phyloP scores from a whole-genome alignment of 2,888 invertebrate genomes.

The Yponomeuta cagnagella region DNA sequence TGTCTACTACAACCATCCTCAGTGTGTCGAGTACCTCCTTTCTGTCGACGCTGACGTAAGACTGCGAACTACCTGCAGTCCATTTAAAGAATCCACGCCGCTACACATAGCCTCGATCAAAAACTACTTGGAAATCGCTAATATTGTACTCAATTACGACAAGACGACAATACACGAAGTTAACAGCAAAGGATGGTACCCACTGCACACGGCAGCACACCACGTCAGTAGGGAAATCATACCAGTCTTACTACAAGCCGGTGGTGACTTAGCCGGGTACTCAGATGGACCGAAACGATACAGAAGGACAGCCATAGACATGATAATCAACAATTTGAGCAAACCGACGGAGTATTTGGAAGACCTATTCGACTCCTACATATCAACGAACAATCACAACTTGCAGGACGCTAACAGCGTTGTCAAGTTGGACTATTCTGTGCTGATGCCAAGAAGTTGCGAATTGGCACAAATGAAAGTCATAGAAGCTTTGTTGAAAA shows the following conservation, averaged over 20 bases:
- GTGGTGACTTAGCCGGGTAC: constrained; percentile 60
- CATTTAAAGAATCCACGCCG: constrained; percentile 58
- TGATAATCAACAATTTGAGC: constrained; percentile 68
- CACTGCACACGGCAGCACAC: constrained; percentile 67
- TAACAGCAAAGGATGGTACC: constrained; percentile 51
- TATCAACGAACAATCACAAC: constrained; percentile 60
- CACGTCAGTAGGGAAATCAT: constrained; percentile 77
- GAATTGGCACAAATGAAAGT: constrained; percentile 74
- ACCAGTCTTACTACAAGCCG: constrained; percentile 51
- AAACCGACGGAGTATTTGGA: constrained; percentile 72
- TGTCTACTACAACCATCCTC: constrained; percentile 62
- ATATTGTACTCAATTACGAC: constrained; percentile 51
- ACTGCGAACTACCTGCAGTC: constrained; percentile 55
- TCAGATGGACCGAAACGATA: constrained; percentile 56
- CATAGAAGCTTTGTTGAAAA: constrained; percentile 69
- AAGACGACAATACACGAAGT: constrained; percentile 60
- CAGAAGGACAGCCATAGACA: constrained; percentile 65
- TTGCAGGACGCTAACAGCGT: constrained; percentile 57
- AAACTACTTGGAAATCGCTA: constrained; percentile 54
- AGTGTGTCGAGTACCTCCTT: constrained; percentile 63
- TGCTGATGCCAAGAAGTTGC: constrained; percentile 58
- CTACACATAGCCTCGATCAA: constrained; percentile 63
- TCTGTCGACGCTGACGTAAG: constrained; percentile 61
- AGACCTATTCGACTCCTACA: constrained; percentile 68
- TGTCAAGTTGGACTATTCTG: constrained; percentile 67